Base-by-base conservation (phyloP, 1,140 invertebrate species). In the Drosophila kanapiae region DNA sequence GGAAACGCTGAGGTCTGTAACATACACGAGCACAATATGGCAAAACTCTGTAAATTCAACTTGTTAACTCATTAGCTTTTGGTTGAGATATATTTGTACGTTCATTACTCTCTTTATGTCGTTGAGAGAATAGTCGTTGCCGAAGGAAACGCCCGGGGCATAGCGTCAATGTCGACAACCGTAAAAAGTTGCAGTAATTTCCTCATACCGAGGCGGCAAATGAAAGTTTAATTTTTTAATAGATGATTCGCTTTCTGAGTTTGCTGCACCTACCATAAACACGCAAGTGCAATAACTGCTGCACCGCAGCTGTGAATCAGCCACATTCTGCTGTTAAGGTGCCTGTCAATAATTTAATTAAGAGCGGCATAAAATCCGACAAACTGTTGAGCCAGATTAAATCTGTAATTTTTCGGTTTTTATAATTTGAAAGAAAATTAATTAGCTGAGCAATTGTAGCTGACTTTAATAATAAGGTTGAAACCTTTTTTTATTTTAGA, bases 181-280 rank as follows among this genome's bases (percentile, higher is more conserved):
- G 45, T 18, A 38, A 58, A 64, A 42, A 27, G 48, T 51, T n/a
- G 38, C 45, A 69, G 42, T 65, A 75, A 62, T 86, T 86, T 86
- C 82, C 82, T 86, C 75, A 81, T 86, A 49, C 74, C 65, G 29
- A 35, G 47, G 74, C 58, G 45, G 71, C 72, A 75, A 84, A 84
- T 78, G 82, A 84, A 84, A 84, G 81, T 84, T 75, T 71, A 74
- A 72, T 18, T 75, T 80, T 87, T 82, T 38, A 83, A 80, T 83
- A 70, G 71, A 58, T 83, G 85, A 76, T 88, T 81, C 85, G 85
- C 85, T 88, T 88, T 88, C 85, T 88, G 81, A 87, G 69, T 69
- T 58, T 78, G 83, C 60, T 75, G 69, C 71, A 87, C 59, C 63
- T 54, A 78, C 45, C 60, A 60, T 42, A 54, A 63, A 75, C 83